Evolutionary conservation across 2,113 vertebrate species (phyloP), one percentile per base, ranked within the genome.

Genomic region (Heterotilapia buettikoferi): DNA sequence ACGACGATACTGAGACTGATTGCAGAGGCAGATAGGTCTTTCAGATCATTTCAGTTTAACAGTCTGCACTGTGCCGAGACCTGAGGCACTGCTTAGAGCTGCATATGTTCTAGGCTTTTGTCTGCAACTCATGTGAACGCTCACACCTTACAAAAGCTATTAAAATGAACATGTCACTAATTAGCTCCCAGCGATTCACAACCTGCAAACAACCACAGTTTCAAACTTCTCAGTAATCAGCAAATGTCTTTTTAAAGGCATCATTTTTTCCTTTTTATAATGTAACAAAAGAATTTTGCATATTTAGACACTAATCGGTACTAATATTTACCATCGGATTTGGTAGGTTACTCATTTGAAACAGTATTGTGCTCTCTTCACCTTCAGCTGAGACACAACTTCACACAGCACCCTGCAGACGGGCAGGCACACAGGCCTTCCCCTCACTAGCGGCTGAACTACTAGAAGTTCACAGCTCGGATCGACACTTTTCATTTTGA

Each of bases 71-170:
- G 52, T 84, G 63, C 68, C 63, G 8, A 63, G 47, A 79, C 84
- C 84, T 73, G 66, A 45, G 73, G 86, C 24, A 13, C 31, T 56
- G 84, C 84, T 91, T 63, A 84, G 47, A 83, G 82, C 80, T 78
- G 84, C 57, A 85, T 84, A 82, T 87, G 76, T 73, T 90, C 66
- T 43, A 21, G 9, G 26, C 82, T 87, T 80, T 84, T 85, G 79
- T 79, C 83, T 89, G 53, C 85, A 88, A 73, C 24, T 61, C 38
- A 63, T 79, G 63, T 84, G 87, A 90, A 85, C 78, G 82, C 16
- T 88, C 85, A 68, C 91, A 92, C 93, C 86, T 88, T 53, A 88
- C 78, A 19, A 87, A 88, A 86, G 29, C 45, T 50, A 29, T 63
- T 88, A 52, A 88, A 90, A 83, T 68, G 29, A 84, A 81, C 56